Evolutionary conservation across 2,113 vertebrate species (phyloP), one percentile per base, ranked within the genome.

Genomic region (Polypterus senegalus): DNA sequence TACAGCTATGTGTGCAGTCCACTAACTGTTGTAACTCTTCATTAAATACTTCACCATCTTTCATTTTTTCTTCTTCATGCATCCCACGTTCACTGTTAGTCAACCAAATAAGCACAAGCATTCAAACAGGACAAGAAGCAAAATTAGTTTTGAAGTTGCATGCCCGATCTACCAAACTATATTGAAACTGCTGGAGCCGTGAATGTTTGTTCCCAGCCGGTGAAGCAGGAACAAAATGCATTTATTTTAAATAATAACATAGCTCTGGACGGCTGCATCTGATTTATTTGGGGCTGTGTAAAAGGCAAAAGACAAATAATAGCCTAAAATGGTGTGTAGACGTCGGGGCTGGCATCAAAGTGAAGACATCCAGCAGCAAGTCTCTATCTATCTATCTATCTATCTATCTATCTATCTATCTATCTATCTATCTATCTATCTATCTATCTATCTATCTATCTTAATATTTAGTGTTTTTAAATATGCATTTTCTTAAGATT

Each of bases 131-230:
- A 47, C 51, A 62, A 11, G 6, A 62, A 62, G 44, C 44, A 5
- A 62, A 47, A 62, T 62, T 62, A 54, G 9, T 62, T 46, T 62
- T 62, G 61, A 54, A 54, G 61, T 53, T 47, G 9, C 53, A 62
- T 44, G 54, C 44, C 47, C 54, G 27, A 54, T 53, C 60, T n/a
- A 47, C 53, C 60, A 61, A 61, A 61, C 60, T 61, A 45, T 58
- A 54, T 61, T 54, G 60, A 54, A 54, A 54, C 51, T 61, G 54
- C 51, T 61, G 60, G 45, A 62, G 61, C 49, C 47, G 49, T 44
- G 60, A 52, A 54, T 61, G 46, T 61, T 61, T 54, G 44, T 54
- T 61, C 60, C 51, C 51, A 8, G 9, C 60, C 60, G 54, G 46
- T 53, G 44, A 52, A 54, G 60, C 60, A 61, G 44, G 46, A 46